Evolutionary conservation across 2,888 invertebrate species (phyloP).

Genomic region (Amphipyra tragopoginis): DNA sequence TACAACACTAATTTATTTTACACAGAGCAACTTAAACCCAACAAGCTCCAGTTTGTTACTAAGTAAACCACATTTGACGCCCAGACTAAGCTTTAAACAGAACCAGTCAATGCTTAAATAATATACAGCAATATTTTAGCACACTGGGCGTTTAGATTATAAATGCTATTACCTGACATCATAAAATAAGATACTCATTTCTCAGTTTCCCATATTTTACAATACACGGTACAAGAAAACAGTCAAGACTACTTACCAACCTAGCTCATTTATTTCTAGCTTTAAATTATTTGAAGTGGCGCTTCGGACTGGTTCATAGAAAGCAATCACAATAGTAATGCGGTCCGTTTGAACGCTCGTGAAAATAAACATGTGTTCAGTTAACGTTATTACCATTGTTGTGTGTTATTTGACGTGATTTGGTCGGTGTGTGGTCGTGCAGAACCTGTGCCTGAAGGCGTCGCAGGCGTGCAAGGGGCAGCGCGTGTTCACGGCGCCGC

Average conservation of each 20-base stretch:
- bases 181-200: constrained; percentile 35
- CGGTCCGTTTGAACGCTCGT: constrained; percentile 66
- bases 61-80: constrained; percentile 29
- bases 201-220: constrained; percentile 38
- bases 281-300: constrained; percentile 47
- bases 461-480: constrained; percentile 96
- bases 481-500: constrained; percentile 94
- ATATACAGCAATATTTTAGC: constrained; percentile 24
- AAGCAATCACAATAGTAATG: constrained; percentile 66
- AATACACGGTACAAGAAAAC: constrained; percentile 40
- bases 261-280: constrained; percentile 41
- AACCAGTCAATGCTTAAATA: constrained; percentile 18
- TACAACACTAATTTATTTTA: constrained; percentile 26
- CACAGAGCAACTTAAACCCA: constrained; percentile 21
- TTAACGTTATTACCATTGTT: constrained; percentile 69
- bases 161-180: constrained; percentile 24
- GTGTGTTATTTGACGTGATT: constrained; percentile 71
- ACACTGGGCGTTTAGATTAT: constrained; percentile 21
- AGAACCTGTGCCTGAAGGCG: constrained; percentile 97
- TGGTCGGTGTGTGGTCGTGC: constrained; percentile 91
- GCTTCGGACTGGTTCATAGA: constrained; percentile 64
- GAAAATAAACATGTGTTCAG: constrained; percentile 70
- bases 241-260: constrained; percentile 22
- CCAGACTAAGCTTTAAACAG: constrained; percentile 6
- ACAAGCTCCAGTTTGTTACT: constrained; percentile 23